A percentile compares a stretch with the other conserved stretches of the same genome.
phyloP scores from a whole-genome alignment of 1,140 invertebrate genomes.

The Temnothorax curvispinosus region DNA sequence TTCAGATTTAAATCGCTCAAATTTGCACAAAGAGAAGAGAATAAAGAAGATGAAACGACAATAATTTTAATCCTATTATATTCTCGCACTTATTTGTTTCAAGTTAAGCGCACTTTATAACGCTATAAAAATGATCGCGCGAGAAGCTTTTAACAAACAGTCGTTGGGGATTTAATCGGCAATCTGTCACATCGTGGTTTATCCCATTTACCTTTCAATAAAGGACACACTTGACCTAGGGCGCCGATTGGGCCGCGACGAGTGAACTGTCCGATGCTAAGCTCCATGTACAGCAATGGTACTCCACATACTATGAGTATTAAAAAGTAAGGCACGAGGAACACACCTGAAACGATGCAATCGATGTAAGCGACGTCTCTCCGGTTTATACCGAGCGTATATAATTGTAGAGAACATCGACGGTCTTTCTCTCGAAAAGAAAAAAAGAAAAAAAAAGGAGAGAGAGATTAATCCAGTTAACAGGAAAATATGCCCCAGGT shows the following conservation, averaged over 20 bases:
- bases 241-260: constrained; percentile 93
- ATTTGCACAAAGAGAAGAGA: background rate
- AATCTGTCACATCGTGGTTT: constrained; percentile 25
- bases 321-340: constrained; percentile 94
- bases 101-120: background rate
- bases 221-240: constrained; percentile 92
- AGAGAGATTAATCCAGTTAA: constrained; percentile 32
- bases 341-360: constrained; percentile 89
- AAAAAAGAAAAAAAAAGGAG: background rate
- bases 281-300: constrained; percentile 94
- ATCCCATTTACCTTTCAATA: constrained; percentile 91
- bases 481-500: background rate
- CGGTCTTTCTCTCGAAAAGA: background rate
- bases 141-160: background rate
- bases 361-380: background rate
- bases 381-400: background rate
- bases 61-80: background rate
- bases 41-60: background rate
- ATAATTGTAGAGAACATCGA: background rate
- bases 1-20: background rate
- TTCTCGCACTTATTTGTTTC: background rate
- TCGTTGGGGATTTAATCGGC: constrained; percentile 28
- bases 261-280: constrained; percentile 93
- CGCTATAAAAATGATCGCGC: constrained; percentile 18
- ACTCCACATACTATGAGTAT: constrained; percentile 93